A percentile compares a stretch with the other conserved stretches of the same genome.
Evolutionary conservation across 2,797 vertebrate genomes (phyloP).

Genomic region (Anas bahamensis): DNA sequence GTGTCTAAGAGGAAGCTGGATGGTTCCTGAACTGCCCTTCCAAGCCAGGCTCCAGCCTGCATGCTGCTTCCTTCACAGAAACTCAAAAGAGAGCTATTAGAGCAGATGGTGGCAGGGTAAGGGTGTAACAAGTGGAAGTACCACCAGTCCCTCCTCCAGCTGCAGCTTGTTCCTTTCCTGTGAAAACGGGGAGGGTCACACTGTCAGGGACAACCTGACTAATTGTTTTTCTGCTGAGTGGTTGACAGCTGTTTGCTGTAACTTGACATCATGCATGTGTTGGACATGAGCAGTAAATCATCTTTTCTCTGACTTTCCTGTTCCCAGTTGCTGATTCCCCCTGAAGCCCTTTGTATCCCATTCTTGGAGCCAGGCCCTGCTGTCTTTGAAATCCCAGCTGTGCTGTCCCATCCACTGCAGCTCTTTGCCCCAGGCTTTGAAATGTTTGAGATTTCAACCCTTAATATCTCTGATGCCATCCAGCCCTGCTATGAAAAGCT

Average conservation of each 20-base stretch:
- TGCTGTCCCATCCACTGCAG: neutral
- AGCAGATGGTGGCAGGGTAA: neutral
- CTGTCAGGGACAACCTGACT: slow-evolving; percentile 27
- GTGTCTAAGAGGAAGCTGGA: neutral
- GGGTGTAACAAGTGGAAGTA: neutral
- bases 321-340: slow-evolving; percentile 27
- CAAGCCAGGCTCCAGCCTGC: neutral
- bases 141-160: slow-evolving; percentile 1
- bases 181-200: slow-evolving; percentile 10
- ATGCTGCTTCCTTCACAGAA: neutral
- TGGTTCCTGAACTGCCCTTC: neutral
- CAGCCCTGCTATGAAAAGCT: neutral
- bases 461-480: neutral
- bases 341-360: neutral
- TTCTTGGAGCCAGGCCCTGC: slow-evolving; percentile 22
- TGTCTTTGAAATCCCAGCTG: slow-evolving; percentile 44
- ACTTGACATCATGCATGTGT: neutral
- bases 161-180: slow-evolving; percentile 20
- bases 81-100: neutral
- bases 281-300: neutral
- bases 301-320: slow-evolving; percentile 25
- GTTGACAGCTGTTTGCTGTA: slow-evolving; percentile 52
- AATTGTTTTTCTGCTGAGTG: neutral
- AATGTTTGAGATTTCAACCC: slow-evolving; percentile 7
- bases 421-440: neutral